These are phyloP conservation scores for Pygmarrhopalites habei DNA, from an alignment of 1,140 invertebrate genomes.

Conservation along the genomic window DNA sequence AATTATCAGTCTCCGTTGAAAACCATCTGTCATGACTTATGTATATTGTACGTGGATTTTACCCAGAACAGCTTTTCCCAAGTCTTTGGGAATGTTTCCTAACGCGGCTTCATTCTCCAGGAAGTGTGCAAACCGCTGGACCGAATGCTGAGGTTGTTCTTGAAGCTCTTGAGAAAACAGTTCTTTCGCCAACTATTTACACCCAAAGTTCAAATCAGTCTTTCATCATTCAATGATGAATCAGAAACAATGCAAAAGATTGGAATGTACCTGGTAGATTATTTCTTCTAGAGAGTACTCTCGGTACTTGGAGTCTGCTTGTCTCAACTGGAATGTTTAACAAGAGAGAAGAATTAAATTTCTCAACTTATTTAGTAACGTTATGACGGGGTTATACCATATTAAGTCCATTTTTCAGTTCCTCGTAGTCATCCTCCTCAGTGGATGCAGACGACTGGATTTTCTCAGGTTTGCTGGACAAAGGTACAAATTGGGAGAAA, in stretches of 20 bases:
- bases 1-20: too few species aligned
- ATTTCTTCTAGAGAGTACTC: slow-evolving; percentile 66
- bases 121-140: slow-evolving; percentile 61
- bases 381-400: too few species aligned
- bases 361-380: too few species aligned
- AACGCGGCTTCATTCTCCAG: slow-evolving; percentile 60
- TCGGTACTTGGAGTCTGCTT: slow-evolving; percentile 60
- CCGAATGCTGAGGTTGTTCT: slow-evolving; percentile 44
- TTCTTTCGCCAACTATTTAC: slow-evolving; percentile 64
- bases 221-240: slow-evolving; percentile 64
- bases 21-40: too few species aligned
- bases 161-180: slow-evolving; percentile 53
- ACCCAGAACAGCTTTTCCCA: slow-evolving; percentile 68
- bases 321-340: slow-evolving; percentile 51
- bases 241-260: too few species aligned
- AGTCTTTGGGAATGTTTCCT: slow-evolving; percentile 57
- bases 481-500: too few species aligned
- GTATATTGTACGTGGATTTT: too few species aligned
- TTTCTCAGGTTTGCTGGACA: neutral
- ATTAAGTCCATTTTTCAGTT: too few species aligned
- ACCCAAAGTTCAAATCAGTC: slow-evolving; percentile 56
- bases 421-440: too few species aligned
- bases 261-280: too few species aligned
- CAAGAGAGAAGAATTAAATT: too few species aligned
- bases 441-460: slow-evolving; percentile 49